A percentile compares a stretch with the other conserved stretches of the same genome.
phyloP scores from a whole-genome alignment of 2,797 vertebrate species.

The Orientallactaga sibirica region DNA sequence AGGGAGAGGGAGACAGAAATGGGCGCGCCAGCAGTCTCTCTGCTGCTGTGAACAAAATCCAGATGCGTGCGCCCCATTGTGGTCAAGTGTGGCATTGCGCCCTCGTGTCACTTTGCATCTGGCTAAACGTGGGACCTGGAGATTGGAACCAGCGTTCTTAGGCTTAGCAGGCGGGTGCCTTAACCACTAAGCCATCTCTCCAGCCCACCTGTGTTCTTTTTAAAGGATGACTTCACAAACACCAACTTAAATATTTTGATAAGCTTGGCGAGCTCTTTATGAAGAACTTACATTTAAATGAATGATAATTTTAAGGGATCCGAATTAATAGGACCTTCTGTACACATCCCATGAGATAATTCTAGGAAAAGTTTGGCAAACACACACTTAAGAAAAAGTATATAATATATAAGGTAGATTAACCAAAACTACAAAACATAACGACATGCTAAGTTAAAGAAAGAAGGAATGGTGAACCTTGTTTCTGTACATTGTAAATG shows the following conservation, averaged over 20 bases:
- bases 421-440: neutral
- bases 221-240: neutral
- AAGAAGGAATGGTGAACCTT: neutral
- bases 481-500: neutral
- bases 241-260: neutral
- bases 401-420: neutral
- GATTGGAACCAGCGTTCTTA: too few species aligned
- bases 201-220: neutral
- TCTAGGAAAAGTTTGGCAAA: constrained; percentile 42
- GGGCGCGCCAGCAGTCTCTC: too few species aligned
- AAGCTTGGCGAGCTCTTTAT: neutral
- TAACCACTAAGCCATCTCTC: too few species aligned
- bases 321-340: fast-evolving
- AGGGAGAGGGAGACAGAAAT: too few species aligned
- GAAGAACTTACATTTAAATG: constrained; percentile 46
- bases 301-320: neutral
- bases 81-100: too few species aligned
- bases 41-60: too few species aligned
- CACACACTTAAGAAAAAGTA: neutral
- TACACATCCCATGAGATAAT: neutral
- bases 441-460: neutral
- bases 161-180: too few species aligned
- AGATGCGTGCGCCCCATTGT: too few species aligned
- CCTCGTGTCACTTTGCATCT: too few species aligned
- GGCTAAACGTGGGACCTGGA: too few species aligned